These are phyloP conservation scores for Formicarius rufipectus DNA, from an alignment of 2,113 vertebrate genomes.

Conservation along the genomic window DNA sequence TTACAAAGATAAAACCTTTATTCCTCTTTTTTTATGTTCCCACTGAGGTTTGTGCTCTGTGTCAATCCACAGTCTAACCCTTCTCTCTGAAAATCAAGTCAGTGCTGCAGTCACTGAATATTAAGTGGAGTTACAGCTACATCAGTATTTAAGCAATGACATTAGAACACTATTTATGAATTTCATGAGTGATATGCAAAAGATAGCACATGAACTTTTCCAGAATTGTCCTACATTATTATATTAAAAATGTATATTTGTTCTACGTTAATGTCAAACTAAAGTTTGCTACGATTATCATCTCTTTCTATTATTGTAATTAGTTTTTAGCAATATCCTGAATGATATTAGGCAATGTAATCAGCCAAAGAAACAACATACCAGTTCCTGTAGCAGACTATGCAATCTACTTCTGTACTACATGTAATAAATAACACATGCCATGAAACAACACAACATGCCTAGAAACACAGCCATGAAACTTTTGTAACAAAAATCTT, in stretches of 20 bases:
- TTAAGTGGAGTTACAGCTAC: background rate
- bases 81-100: background rate
- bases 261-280: background rate
- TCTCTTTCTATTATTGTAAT: background rate
- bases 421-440: background rate
- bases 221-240: background rate
- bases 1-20: background rate
- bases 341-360: background rate
- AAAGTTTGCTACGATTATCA: background rate
- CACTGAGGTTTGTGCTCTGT: background rate
- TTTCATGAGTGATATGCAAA: constrained; percentile 4
- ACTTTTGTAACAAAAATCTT: background rate
- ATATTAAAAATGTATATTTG: background rate
- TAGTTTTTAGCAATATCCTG: background rate
- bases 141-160: background rate
- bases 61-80: background rate
- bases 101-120: constrained; percentile 22
- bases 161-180: background rate
- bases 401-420: background rate
- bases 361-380: background rate
- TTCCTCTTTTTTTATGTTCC: background rate
- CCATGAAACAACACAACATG: too few species aligned
- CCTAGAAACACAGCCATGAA: background rate
- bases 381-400: background rate
- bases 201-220: background rate